Evolutionary conservation across 2,888 invertebrate genomes (phyloP).

Genomic region (Omphaloscelis lunosa): DNA sequence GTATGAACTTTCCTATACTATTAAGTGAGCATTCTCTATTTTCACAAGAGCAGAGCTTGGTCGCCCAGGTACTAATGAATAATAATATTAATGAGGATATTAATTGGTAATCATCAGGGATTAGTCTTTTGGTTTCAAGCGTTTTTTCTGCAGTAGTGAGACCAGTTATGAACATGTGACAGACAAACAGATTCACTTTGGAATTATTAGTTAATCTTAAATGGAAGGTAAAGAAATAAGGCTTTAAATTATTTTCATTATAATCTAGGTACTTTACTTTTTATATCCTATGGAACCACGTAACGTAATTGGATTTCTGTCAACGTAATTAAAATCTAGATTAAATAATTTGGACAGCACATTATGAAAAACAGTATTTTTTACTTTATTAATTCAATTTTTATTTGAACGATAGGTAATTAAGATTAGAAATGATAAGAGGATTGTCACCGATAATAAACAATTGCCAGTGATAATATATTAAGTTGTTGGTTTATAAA

Average conservation of each 20-base stretch:
- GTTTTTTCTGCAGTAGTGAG: background rate
- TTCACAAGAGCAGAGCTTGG: too few species aligned
- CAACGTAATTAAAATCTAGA: slow-evolving; percentile 24
- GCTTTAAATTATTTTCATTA: background rate
- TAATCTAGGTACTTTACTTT: background rate
- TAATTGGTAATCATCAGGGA: background rate
- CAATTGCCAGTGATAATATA: background rate
- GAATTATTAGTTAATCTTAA: background rate
- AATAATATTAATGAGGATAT: too few species aligned
- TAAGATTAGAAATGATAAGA: background rate
- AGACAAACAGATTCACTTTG: background rate
- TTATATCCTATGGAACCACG: background rate
- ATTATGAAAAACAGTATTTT: background rate
- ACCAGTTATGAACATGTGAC: too few species aligned
- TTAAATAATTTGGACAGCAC: background rate
- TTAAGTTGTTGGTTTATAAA: background rate
- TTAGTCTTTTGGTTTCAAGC: background rate
- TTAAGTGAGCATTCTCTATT: too few species aligned
- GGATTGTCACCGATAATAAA: background rate
- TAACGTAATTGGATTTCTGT: background rate
- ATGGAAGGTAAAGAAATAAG: background rate
- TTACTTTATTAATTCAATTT: background rate
- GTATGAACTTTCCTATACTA: too few species aligned
- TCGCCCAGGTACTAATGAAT: too few species aligned
- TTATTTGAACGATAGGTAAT: background rate